Evolutionary conservation across 2,797 vertebrate species (phyloP).

Genomic region (Scolopax rusticola): DNA sequence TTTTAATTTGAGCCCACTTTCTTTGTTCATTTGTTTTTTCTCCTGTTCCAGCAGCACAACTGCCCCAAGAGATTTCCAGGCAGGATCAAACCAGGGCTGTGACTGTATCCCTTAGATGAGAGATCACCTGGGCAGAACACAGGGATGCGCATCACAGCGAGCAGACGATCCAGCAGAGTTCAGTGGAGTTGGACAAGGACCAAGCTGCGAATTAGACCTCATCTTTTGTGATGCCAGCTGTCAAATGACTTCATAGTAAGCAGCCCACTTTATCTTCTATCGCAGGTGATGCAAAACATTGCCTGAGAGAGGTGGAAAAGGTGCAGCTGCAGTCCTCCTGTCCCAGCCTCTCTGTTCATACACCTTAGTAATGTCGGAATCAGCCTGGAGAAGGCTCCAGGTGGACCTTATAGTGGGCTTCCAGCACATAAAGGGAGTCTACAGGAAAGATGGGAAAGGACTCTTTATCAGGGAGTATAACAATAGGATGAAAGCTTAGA

Average conservation of each 20-base stretch:
- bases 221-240: background rate
- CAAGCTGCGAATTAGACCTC: background rate
- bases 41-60: background rate
- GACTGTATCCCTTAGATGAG: background rate
- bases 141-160: background rate
- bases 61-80: fast-evolving
- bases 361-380: background rate
- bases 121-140: background rate
- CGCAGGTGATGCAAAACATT: background rate
- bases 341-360: background rate
- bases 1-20: background rate
- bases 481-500: background rate
- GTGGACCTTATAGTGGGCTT: background rate
- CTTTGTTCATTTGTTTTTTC: background rate
- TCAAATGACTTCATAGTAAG: background rate
- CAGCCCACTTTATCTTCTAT: background rate
- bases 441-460: background rate
- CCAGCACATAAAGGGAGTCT: background rate
- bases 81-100: background rate
- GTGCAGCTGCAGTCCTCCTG: background rate
- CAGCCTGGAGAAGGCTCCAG: background rate
- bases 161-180: background rate
- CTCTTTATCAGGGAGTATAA: background rate
- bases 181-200: background rate
- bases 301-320: background rate